Evolutionary conservation across 2,888 invertebrate species (phyloP).

Genomic region (Chrysotoxum bicinctum): DNA sequence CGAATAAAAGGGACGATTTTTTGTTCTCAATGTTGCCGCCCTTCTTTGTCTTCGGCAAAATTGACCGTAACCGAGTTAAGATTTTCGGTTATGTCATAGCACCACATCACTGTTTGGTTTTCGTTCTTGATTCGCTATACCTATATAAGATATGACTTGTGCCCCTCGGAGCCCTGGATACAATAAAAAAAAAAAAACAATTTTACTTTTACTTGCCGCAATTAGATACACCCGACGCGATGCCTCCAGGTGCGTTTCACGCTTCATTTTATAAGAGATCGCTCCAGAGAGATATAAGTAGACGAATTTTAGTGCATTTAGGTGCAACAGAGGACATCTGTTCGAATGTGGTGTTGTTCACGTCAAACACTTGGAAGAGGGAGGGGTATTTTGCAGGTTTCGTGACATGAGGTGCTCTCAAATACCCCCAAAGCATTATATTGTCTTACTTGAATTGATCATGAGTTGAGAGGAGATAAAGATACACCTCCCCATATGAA

Average conservation of each 20-base stretch:
- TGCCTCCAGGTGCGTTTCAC: slow-evolving; percentile 82
- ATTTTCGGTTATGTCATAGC: slow-evolving; percentile 64
- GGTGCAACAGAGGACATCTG: slow-evolving; percentile 50
- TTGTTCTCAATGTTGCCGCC: slow-evolving; percentile 47
- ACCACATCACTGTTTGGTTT: slow-evolving; percentile 14
- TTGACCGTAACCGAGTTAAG: slow-evolving; percentile 57
- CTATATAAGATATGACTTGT: slow-evolving; percentile 34
- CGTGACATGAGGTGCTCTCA: slow-evolving; percentile 2
- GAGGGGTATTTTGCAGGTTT: background rate
- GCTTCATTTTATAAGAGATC: slow-evolving; percentile 76
- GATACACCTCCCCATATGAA: slow-evolving; percentile 1
- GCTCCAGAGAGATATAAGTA: slow-evolving; percentile 56
- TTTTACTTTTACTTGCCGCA: slow-evolving; percentile 78
- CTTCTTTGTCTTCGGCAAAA: slow-evolving; percentile 36
- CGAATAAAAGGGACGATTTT: slow-evolving; percentile 8
- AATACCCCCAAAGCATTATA: slow-evolving; percentile 2
- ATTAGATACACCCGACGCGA: slow-evolving; percentile 78
- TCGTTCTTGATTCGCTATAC: background rate
- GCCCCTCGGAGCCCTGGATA: slow-evolving; percentile 24
- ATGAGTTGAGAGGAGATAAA: background rate
- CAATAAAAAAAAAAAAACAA: background rate
- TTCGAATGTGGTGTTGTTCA: slow-evolving; percentile 14
- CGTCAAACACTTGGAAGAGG: background rate
- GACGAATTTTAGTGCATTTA: slow-evolving; percentile 11
- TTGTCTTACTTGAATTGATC: background rate